phyloP scores from a whole-genome alignment of 2,888 invertebrate species.

The Horisme vitalbata region DNA sequence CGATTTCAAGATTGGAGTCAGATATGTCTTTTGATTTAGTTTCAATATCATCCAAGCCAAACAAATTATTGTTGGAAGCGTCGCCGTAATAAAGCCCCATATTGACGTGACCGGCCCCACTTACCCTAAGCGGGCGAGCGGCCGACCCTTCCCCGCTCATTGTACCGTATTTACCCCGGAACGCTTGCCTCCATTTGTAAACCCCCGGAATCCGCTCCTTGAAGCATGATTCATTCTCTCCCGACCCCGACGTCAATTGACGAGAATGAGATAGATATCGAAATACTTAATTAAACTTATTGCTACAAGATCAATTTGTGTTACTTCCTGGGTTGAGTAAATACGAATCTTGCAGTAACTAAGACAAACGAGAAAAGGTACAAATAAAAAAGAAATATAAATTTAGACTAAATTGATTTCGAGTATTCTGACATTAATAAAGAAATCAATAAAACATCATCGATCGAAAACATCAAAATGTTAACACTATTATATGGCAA shows the following conservation, averaged over 20 bases:
- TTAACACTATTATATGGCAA: conserved; percentile 65
- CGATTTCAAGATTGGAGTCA: conserved; percentile 8
- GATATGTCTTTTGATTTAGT: conserved; percentile 30
- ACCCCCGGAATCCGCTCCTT: conserved; percentile 81
- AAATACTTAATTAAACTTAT: conserved; percentile 46
- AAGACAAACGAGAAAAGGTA: conserved; percentile 3
- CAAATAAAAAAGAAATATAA: neutral
- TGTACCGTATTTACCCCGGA: conserved; percentile 80
- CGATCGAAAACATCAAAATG: conserved; percentile 60
- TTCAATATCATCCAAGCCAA: conserved; percentile 54
- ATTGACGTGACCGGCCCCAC: conserved; percentile 79
- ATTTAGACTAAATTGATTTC: conserved; percentile 3
- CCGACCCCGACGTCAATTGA: conserved; percentile 66
- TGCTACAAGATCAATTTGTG: conserved; percentile 26
- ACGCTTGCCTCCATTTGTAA: conserved; percentile 77
- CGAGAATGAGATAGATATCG: conserved; percentile 60
- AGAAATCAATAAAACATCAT: conserved; percentile 37
- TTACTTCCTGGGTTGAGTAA: conserved; percentile 12
- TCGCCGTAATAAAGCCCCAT: conserved; percentile 75
- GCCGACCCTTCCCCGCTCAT: conserved; percentile 77
- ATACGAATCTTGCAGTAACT: conserved; percentile 6
- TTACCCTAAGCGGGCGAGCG: conserved; percentile 73
- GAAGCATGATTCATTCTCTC: conserved; percentile 79
- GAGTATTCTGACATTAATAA: conserved; percentile 9
- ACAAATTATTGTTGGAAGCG: conserved; percentile 72